Evolutionary conservation across 37 sponge, comb jelly and placozoan genomes (phyloP).

Genomic region (Chondrilla cf. caribensis): DNA sequence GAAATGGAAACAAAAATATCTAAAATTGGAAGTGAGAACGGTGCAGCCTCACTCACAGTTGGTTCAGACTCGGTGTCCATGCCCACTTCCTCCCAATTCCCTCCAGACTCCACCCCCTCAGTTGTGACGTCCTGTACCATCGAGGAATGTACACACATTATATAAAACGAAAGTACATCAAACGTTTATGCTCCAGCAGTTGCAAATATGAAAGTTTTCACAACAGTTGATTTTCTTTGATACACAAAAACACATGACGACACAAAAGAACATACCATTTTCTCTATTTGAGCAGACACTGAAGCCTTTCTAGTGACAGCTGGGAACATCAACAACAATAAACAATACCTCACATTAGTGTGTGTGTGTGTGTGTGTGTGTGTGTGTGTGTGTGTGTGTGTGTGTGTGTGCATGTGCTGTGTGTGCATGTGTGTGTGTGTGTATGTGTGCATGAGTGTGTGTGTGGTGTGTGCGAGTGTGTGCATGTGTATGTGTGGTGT

Average conservation of each 20-base stretch:
- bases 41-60: not conserved
- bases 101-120: not conserved
- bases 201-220: too few relatives aligned
- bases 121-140: not conserved
- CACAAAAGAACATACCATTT: not conserved
- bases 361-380: constrained; percentile 8
- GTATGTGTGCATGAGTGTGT: not conserved
- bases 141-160: too few relatives aligned
- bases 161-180: too few relatives aligned
- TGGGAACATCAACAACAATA: too few relatives aligned
- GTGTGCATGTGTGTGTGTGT: not conserved
- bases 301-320: not conserved
- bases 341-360: too few relatives aligned
- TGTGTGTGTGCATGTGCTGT: not conserved
- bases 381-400: constrained; percentile 8
- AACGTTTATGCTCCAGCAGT: too few relatives aligned
- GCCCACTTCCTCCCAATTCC: not conserved
- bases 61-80: not conserved
- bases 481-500: not conserved
- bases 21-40: not conserved
- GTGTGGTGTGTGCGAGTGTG: not conserved
- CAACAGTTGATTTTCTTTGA: too few relatives aligned
- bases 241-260: too few relatives aligned
- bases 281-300: not conserved
- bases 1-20: not conserved